phyloP scores from a whole-genome alignment of 2,888 invertebrate genomes.

The Stramonita haemastoma region DNA sequence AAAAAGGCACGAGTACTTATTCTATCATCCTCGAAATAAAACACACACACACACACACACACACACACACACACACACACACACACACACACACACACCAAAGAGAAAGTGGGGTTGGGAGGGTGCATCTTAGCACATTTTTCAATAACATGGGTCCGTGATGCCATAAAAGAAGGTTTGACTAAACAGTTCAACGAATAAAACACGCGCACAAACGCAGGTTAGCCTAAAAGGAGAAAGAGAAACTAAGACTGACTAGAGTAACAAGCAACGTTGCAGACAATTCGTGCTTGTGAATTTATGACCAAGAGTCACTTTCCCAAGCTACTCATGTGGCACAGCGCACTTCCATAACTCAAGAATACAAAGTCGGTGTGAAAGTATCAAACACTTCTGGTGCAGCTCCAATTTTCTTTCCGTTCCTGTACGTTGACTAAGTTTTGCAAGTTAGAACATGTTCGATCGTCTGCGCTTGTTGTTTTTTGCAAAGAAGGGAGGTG shows the following conservation, averaged over 20 bases:
- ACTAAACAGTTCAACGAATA: neutral
- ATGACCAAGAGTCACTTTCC: neutral
- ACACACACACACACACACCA: neutral
- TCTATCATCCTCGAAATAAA: neutral
- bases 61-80: conserved; percentile 21
- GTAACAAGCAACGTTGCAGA: neutral
- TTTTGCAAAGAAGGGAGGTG: neutral
- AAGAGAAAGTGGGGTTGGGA: neutral
- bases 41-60: neutral
- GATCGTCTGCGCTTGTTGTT: neutral
- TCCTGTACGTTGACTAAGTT: neutral
- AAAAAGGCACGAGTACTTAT: too few relatives aligned
- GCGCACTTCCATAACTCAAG: neutral
- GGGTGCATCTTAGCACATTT: neutral
- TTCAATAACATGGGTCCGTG: neutral
- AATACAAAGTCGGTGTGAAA: neutral
- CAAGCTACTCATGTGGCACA: neutral
- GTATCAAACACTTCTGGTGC: neutral
- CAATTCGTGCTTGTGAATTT: too few relatives aligned
- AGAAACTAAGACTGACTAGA: neutral
- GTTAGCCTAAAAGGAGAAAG: neutral
- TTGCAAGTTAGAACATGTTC: neutral
- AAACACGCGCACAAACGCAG: neutral
- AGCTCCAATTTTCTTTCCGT: neutral
- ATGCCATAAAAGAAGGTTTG: neutral